Percentiles rank a stretch among this genome's conserved stretches.
These are phyloP conservation scores for Xenopus laevis DNA, from an alignment of 2,113 vertebrate species.

Conservation along the genomic window DNA sequence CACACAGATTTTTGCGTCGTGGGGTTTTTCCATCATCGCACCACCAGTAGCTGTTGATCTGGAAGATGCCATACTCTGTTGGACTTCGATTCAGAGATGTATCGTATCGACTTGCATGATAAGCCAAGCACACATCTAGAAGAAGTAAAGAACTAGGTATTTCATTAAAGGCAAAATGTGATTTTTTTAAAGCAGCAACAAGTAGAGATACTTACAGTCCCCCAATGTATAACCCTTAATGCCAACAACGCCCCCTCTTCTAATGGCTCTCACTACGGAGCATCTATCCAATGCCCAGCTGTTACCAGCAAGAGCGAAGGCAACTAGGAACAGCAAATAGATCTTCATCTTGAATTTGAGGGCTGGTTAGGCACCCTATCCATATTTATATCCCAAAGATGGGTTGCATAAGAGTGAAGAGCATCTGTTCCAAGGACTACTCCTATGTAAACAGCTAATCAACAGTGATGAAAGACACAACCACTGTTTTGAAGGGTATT, in stretches of 20 bases:
- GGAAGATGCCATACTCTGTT: slow-evolving; percentile 53
- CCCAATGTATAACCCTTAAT: slow-evolving; percentile 5
- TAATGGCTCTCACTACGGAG: not conserved
- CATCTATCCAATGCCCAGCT: not conserved
- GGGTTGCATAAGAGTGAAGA: no score
- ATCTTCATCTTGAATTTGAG: not conserved
- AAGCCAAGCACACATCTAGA: slow-evolving; percentile 9
- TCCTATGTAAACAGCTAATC: no score
- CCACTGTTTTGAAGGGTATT: no score
- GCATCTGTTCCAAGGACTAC: no score
- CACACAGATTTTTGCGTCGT: slow-evolving; percentile 5
- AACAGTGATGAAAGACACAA: no score
- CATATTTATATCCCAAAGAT: no score
- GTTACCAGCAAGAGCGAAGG: not conserved
- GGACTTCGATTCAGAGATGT: slow-evolving; percentile 18
- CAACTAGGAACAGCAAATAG: not conserved
- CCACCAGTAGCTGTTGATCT: slow-evolving; percentile 54
- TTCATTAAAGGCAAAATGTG: no score
- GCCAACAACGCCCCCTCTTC: not conserved
- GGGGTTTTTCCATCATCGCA: slow-evolving; percentile 34
- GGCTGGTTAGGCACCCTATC: no score
- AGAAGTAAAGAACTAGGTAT: not conserved
- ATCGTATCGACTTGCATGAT: not conserved
- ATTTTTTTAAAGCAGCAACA: not conserved
- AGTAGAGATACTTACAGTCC: slow-evolving; percentile 11